These are phyloP conservation scores for Perognathus longimembris DNA, from an alignment of 2,113 vertebrate species.

Conservation along the genomic window DNA sequence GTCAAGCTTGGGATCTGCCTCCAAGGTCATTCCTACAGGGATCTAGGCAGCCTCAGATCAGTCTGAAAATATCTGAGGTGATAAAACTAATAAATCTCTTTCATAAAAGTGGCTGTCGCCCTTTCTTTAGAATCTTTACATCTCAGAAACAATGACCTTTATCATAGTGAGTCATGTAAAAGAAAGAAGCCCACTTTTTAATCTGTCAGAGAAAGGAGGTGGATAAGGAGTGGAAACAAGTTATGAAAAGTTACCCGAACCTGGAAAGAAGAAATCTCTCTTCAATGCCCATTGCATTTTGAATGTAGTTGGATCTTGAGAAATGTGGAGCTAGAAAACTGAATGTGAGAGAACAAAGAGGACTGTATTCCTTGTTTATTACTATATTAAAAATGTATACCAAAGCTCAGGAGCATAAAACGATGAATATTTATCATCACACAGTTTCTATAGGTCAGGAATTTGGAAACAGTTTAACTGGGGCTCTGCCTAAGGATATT, in stretches of 20 bases:
- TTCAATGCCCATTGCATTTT: not conserved
- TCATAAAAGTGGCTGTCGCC: not conserved
- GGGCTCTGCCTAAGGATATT: not conserved
- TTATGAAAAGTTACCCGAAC: slow-evolving; percentile 53
- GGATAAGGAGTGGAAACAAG: slow-evolving; percentile 35
- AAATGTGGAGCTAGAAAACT: slow-evolving; percentile 40
- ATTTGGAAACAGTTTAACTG: slow-evolving; percentile 4
- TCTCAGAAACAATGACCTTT: not conserved
- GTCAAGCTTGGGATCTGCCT: not conserved
- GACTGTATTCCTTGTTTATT: not conserved
- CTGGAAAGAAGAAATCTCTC: slow-evolving; percentile 55
- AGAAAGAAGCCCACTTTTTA: slow-evolving; percentile 44
- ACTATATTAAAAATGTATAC: slow-evolving; percentile 8
- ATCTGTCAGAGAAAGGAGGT: slow-evolving; percentile 35
- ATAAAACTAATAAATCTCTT: slow-evolving; percentile 62
- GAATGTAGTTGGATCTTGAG: slow-evolving; percentile 20
- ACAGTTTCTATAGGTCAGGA: not conserved
- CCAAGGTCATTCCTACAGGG: not conserved
- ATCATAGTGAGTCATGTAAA: not conserved
- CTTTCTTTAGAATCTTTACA: slow-evolving; percentile 47
- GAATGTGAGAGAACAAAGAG: slow-evolving; percentile 36
- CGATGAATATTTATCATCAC: slow-evolving; percentile 10
- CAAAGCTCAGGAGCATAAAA: slow-evolving; percentile 6
- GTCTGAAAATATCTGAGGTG: slow-evolving; percentile 42
- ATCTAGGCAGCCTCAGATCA: not conserved